Evolutionary conservation across 2,797 vertebrate genomes (phyloP), one percentile per base, ranked within the genome.

Genomic region (Mormyrus hasselquistii): DNA sequence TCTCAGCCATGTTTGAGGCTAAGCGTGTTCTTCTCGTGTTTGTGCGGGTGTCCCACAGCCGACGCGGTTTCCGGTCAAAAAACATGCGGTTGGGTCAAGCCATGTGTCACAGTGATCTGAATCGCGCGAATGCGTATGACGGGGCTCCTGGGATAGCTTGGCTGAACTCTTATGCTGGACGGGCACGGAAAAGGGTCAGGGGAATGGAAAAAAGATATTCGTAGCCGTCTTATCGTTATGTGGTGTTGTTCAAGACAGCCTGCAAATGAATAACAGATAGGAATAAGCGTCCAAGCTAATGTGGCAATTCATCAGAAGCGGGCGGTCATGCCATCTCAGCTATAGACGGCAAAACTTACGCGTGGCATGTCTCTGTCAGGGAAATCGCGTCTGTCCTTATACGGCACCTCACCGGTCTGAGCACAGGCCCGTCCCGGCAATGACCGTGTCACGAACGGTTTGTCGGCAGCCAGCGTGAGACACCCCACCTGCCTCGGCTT

Each of bases 371-470:
- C 82, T 49, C n/a, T 22, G 49, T 84, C 82, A 84, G 82, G 22
- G 44, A 84, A 52, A 52, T n/a, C 82, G 9, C n/a, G n/a, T 29
- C 82, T 52, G 49, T 85, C 82, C 9, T 52, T 3, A 10, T 7
- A 10, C 22, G 2, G 9, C 47, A 29, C 53, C 53, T 59, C 53
- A 41, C 53, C 7, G 3, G 52, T 10, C 34, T 16, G 1, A 38
- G 14, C 53, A n/a, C 52, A 87, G 53, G 19, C 53, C 86, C 29
- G 3, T 52, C 47, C 19, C 44, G 49, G 49, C 49, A 52, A 85
- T 85, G 82, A 16, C 82, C 82, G n/a, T 85, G 82, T 85, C 82
- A 85, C 9, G 10, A 85, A 29, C n/a, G 44, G 44, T 85, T 55
- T 87, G 52, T 57, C 53, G 59, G 50, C 29, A 41, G 34, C 34